Percentiles rank a stretch among this genome's conserved stretches.
phyloP scores from a whole-genome alignment of 2,888 invertebrate species.

The Vandiemenella viatica region DNA sequence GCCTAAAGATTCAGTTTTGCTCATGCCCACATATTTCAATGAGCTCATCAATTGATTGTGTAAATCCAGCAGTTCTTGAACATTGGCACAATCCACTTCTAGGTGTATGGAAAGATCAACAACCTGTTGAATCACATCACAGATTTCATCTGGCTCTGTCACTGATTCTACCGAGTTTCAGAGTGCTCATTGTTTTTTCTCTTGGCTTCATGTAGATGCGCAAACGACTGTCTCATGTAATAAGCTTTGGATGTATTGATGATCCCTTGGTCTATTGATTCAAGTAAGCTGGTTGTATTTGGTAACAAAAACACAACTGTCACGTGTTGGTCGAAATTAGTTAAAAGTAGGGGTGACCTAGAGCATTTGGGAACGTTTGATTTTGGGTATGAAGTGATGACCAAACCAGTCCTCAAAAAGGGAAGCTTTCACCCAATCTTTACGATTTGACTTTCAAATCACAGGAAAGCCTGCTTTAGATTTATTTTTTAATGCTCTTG shows the following conservation, averaged over 20 bases:
- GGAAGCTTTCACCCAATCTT: background rate
- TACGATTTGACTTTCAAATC: background rate
- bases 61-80: constrained; percentile 21
- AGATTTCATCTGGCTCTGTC: background rate
- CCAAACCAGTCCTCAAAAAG: background rate
- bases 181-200: background rate
- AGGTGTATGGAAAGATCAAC: constrained; percentile 18
- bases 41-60: constrained; percentile 18
- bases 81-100: constrained; percentile 20
- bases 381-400: background rate
- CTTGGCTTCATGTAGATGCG: background rate
- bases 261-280: background rate
- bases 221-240: background rate
- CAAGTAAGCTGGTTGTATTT: background rate
- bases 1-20: constrained; percentile 17
- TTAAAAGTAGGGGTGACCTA: background rate
- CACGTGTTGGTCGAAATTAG: background rate
- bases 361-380: background rate
- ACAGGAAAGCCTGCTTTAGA: background rate
- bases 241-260: background rate
- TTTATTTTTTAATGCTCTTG: too few relatives aligned
- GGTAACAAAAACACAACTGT: background rate
- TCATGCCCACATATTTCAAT: constrained; percentile 9
- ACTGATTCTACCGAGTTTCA: background rate
- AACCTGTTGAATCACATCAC: background rate